Evolutionary conservation across 2,888 invertebrate genomes (phyloP), one percentile per base, ranked within the genome.

Genomic region (Caradrina clavipalpis): DNA sequence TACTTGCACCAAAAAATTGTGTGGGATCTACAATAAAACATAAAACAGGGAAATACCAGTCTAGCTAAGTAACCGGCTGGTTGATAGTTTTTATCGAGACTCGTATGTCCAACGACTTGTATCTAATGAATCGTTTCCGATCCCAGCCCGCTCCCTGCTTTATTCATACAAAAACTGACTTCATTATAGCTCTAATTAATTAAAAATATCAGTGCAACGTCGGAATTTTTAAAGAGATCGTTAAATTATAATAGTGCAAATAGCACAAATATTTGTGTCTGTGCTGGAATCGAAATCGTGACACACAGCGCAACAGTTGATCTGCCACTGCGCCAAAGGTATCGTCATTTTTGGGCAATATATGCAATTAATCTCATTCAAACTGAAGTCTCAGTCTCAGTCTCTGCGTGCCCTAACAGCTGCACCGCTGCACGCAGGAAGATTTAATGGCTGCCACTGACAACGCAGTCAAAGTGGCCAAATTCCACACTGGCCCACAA

Each of bases 41-140:
- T 17, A 31, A 21, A 61, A 57, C n/a, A 51, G 22, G 55, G 54
- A 77, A 58, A 55, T 62, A 55, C n/a, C 19, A 42, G 61, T 22
- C 45, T 47, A 11, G 49, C 39, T 53, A 51, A 15, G 31, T 39
- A 58, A 51, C 77, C 61, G 35, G 19, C 58, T 59, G 69, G 10
- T 35, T 22, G 49, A 47, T 13, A 42, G 15, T 76, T 78, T 76
- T 71, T 78, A 47, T 71, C 13, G 11, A 35, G 61, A 62, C 55
- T 77, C 58, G n/a, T 61, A 62, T 55, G 55, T 72, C 62, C 42
- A 75, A 47, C 59, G 31, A 69, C 45, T 59, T 56, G 51, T 63
- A 39, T 47, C 66, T 62, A 76, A 76, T 66, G 55, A 63, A 78
- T 56, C 42, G 49, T 35, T 78, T 76, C 76, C 61, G 58, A 78